A percentile compares a stretch with the other conserved stretches of the same genome.
Conservation (phyloP, 2,797 vertebrate genomes). For the Onychomys torridus region DNA sequence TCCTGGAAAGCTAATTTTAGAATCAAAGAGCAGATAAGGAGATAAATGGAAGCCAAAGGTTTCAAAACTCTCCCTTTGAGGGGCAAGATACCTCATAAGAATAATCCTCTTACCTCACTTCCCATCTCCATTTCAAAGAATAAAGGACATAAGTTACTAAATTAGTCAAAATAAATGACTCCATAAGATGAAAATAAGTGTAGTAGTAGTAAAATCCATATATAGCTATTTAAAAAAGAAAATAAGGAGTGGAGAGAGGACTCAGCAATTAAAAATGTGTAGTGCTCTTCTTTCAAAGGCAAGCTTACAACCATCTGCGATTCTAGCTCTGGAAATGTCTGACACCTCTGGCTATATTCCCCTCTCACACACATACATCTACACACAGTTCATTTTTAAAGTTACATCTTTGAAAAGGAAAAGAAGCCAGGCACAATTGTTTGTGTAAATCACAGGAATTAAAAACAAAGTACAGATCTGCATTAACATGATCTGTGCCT, state of each 20-base stretch:
- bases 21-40: conserved; percentile 8
- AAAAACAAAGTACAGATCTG: neutral
- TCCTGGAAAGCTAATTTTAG: conserved; percentile 38
- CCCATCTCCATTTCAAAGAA: conserved; percentile 47
- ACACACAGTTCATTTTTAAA: neutral
- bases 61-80: neutral
- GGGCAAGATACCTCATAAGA: neutral
- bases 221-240: conserved; percentile 17
- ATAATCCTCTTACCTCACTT: conserved; percentile 18
- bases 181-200: conserved; percentile 25
- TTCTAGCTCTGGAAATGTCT: neutral
- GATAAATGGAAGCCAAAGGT: neutral
- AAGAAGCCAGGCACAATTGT: neutral
- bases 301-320: neutral
- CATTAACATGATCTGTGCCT: neutral
- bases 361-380: no score
- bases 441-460: conserved; percentile 1
- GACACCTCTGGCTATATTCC: neutral
- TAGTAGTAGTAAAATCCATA: conserved; percentile 15
- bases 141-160: conserved; percentile 34
- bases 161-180: conserved; percentile 12
- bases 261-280: neutral
- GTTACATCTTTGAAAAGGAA: neutral
- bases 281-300: neutral
- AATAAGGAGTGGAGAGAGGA: neutral